Conservation (phyloP, 2,888 invertebrate genomes). For the Sinotaia quadrata region DNA sequence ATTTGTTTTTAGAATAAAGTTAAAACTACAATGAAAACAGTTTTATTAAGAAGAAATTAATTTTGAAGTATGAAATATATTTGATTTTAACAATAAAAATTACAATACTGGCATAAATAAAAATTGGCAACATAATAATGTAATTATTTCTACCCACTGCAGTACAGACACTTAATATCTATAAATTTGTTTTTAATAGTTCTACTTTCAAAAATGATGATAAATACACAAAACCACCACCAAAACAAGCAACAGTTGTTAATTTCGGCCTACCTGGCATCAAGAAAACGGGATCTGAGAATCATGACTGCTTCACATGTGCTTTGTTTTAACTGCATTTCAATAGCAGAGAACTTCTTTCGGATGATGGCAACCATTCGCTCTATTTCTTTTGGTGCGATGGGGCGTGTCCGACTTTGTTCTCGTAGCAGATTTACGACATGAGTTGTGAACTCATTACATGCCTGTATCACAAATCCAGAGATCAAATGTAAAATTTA, state of each 20-base stretch:
- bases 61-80: too few relatives aligned
- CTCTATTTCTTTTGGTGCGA: conserved; percentile 98
- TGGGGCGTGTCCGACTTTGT: conserved; percentile 97
- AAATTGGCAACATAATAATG: too few relatives aligned
- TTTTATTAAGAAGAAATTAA: too few relatives aligned
- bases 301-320: conserved; percentile 99
- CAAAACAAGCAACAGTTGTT: not conserved
- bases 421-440: conserved; percentile 97
- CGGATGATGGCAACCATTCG: conserved; percentile 73
- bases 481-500: not conserved
- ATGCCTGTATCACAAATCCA: conserved; percentile 79
- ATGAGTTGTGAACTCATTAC: conserved; percentile 99
- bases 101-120: not conserved
- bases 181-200: too few relatives aligned
- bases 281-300: conserved; percentile 85
- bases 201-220: not conserved
- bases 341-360: conserved; percentile 74
- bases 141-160: too few relatives aligned
- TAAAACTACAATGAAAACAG: too few relatives aligned
- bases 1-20: too few relatives aligned
- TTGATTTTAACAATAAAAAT: too few relatives aligned
- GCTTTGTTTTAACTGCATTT: conserved; percentile 94
- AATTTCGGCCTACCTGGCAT: conserved; percentile 78
- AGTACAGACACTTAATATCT: too few relatives aligned
- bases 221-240: too few relatives aligned